A percentile compares a stretch with the other conserved stretches of the same genome.
Conservation (phyloP, 1,140 invertebrate species). For the Phenacoccus solenopsis region DNA sequence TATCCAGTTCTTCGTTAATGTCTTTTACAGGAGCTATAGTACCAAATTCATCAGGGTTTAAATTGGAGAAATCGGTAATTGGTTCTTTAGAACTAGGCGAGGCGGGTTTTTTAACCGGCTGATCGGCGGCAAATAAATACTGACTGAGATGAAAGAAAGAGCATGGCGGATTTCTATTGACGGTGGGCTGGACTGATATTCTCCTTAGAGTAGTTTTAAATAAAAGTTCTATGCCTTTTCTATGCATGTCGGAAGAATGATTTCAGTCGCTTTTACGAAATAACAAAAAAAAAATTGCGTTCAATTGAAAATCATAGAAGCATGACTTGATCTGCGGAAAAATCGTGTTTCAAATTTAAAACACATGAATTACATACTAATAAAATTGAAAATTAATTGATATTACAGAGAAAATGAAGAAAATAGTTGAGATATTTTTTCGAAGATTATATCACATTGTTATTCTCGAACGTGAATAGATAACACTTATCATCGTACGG, state of each 20-base stretch:
- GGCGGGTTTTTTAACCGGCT: neutral
- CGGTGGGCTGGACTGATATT: neutral
- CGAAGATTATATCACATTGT: no score
- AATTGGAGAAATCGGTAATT: neutral
- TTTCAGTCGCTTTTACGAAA: no score
- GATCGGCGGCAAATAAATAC: neutral
- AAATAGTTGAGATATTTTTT: no score
- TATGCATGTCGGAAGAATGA: neutral
- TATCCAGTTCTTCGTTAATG: constrained; percentile 18
- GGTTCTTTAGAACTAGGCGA: neutral
- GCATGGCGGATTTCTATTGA: neutral
- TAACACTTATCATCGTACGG: no score
- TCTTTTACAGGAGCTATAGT: constrained; percentile 20
- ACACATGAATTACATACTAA: no score
- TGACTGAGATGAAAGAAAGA: neutral
- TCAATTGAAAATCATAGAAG: no score
- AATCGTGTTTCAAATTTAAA: no score
- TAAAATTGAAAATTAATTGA: no score
- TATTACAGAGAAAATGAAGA: no score
- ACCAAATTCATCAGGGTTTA: constrained; percentile 20
- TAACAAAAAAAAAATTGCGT: no score
- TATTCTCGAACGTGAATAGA: no score
- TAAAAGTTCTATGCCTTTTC: neutral
- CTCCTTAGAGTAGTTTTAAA: neutral
- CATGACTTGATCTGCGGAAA: no score